phyloP scores from a whole-genome alignment of 2,888 invertebrate species.

The Drosophila eohydei region DNA sequence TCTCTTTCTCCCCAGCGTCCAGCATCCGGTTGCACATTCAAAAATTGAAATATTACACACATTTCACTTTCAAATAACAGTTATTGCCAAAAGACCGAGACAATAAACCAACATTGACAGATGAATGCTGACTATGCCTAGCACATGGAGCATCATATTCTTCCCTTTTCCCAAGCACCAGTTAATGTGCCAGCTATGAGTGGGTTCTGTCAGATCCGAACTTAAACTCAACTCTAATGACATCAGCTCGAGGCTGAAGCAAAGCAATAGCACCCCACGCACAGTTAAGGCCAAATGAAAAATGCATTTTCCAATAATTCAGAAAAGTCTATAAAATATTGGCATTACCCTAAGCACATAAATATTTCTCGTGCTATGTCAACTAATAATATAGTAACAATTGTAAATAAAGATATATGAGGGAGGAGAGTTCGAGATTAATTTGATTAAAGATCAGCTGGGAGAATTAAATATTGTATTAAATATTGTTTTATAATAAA shows the following conservation, averaged over 20 bases:
- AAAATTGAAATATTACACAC: constrained; percentile 82
- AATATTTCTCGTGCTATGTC: not conserved
- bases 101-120: constrained; percentile 65
- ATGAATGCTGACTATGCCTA: constrained; percentile 46
- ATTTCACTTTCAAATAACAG: constrained; percentile 63
- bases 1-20: constrained; percentile 12
- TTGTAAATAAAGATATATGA: not conserved
- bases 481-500: too few species aligned
- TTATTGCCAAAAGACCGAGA: constrained; percentile 63
- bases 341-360: not conserved
- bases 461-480: too few species aligned
- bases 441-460: too few species aligned
- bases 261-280: constrained; percentile 5
- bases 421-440: not conserved
- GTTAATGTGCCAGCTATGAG: constrained; percentile 68
- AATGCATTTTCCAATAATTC: constrained; percentile 24
- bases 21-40: constrained; percentile 35
- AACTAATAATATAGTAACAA: not conserved
- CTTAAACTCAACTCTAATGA: constrained; percentile 63
- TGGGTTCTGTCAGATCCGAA: constrained; percentile 54
- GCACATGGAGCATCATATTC: constrained; percentile 21
- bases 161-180: constrained; percentile 14
- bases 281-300: constrained; percentile 10
- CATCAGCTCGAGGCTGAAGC: constrained; percentile 20
- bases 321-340: not conserved